Percentiles rank a stretch among this genome's conserved stretches.
Evolutionary conservation across 2,797 vertebrate genomes (phyloP).

Genomic region (Malacoraja senta): DNA sequence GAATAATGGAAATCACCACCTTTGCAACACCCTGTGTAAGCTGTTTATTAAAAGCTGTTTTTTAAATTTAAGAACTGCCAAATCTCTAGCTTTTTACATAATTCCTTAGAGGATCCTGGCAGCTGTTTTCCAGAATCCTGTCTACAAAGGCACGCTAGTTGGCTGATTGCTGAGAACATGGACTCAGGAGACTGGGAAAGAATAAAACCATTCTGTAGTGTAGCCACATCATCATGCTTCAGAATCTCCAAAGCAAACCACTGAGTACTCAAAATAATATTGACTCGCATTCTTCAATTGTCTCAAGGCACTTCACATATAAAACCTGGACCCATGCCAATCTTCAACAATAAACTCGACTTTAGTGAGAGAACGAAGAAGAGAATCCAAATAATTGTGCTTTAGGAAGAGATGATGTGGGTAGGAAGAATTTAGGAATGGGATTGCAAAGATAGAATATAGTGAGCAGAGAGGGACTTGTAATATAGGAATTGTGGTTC

Average conservation of each 20-base stretch:
- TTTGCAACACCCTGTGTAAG: not conserved
- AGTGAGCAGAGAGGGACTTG: too few relatives aligned
- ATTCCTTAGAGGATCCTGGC: not conserved
- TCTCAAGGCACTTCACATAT: not conserved
- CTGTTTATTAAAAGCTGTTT: not conserved
- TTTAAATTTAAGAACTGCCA: not conserved
- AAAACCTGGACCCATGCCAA: not conserved
- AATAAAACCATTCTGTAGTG: not conserved
- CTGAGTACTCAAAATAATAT: not conserved
- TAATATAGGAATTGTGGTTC: too few relatives aligned
- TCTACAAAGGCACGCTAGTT: not conserved
- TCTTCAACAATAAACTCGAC: not conserved
- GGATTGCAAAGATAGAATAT: too few relatives aligned
- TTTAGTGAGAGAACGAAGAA: not conserved
- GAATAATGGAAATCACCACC: not conserved
- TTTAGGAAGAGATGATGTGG: not conserved
- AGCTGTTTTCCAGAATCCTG: not conserved
- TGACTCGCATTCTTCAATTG: not conserved
- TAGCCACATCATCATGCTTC: not conserved
- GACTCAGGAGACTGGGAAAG: slow-evolving; percentile 5
- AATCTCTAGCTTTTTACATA: not conserved
- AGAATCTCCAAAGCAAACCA: not conserved
- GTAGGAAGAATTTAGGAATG: not conserved
- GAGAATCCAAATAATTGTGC: not conserved
- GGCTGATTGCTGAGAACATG: not conserved